Base-by-base conservation (phyloP, 1,140 invertebrate species). In the Micrasema minimum region DNA sequence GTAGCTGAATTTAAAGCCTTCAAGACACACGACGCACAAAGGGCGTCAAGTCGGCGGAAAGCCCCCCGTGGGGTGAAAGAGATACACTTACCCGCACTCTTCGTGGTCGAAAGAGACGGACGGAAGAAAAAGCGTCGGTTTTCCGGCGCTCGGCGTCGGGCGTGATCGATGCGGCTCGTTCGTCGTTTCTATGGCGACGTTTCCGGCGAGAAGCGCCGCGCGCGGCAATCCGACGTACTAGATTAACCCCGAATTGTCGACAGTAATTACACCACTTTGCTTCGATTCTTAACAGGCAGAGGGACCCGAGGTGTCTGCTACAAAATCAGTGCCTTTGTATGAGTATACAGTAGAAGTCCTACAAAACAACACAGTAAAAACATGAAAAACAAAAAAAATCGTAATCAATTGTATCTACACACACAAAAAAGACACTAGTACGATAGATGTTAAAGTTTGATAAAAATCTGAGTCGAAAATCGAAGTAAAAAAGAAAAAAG, bases 161-260 rank as follows among this genome's bases (percentile, higher is more conserved):
- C 31, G 43, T 69, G 67, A 72, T 72, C 66, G 66, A 69, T 68
- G 66, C 71, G 66, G 59, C 71, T 57, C 71, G 64, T 43, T 66
- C 69, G 70, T 48, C 61, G 72, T 76, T 66, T 46, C 72, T 57
- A 76, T 74, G 72, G 69, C 57, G 61, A 71, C 71, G 51, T 68
- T 72, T 70, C 71, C 74, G 74, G 74, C 41, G 37, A 50, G 51
- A 23, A 51, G 35, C 59, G 61, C 41, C 67, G 31, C 57, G 46
- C 66, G 50, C 72, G 46, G 61, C 46, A 45, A 68, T 53, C 68
- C 64, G 57, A 31, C 46, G 57, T 62, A 48, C 46, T 35, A 38
- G 38, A 57, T 23, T 43, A 10, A 46, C 59, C 59, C 59, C 59
- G 59, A n/a, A 1, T 16, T 23, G 37, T 12, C 38, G 2, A 11